These are phyloP conservation scores for Harpalus rubripes DNA, from an alignment of 2,888 invertebrate species.

Conservation along the genomic window DNA sequence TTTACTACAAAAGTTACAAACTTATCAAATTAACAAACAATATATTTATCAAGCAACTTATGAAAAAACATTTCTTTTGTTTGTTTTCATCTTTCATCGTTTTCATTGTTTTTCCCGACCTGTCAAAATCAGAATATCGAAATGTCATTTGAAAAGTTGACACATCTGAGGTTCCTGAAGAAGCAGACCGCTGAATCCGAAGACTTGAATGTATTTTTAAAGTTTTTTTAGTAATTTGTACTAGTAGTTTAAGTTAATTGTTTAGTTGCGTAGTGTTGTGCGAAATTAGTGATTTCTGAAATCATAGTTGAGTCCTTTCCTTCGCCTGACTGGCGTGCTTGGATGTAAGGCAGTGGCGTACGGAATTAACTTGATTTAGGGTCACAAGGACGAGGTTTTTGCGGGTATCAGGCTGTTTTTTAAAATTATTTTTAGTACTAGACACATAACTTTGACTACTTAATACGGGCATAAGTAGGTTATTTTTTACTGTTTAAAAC, in stretches of 20 bases:
- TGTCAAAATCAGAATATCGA: constrained; percentile 16
- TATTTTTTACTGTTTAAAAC: too few relatives aligned
- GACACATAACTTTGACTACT: background rate
- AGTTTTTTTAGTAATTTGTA: background rate
- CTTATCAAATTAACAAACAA: background rate
- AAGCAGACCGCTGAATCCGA: constrained; percentile 10
- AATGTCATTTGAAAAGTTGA: constrained; percentile 47
- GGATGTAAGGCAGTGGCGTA: constrained; percentile 34
- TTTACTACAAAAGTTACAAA: background rate
- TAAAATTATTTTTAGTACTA: background rate
- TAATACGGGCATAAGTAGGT: too few relatives aligned
- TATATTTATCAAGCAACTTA: background rate
- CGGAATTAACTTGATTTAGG: constrained; percentile 26
- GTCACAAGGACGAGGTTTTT: constrained; percentile 1
- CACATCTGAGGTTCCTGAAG: constrained; percentile 1
- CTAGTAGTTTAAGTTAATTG: background rate
- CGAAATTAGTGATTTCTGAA: constrained; percentile 32
- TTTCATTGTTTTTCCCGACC: background rate
- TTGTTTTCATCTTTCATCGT: background rate
- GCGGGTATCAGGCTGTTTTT: constrained; percentile 7
- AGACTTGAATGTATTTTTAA: constrained; percentile 20
- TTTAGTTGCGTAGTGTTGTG: constrained; percentile 20
- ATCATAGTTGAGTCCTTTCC: constrained; percentile 30
- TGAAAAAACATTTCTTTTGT: background rate
- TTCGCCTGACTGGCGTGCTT: constrained; percentile 19